Evolutionary conservation across 2,113 vertebrate genomes (phyloP).

Genomic region (Synchiropus splendidus): DNA sequence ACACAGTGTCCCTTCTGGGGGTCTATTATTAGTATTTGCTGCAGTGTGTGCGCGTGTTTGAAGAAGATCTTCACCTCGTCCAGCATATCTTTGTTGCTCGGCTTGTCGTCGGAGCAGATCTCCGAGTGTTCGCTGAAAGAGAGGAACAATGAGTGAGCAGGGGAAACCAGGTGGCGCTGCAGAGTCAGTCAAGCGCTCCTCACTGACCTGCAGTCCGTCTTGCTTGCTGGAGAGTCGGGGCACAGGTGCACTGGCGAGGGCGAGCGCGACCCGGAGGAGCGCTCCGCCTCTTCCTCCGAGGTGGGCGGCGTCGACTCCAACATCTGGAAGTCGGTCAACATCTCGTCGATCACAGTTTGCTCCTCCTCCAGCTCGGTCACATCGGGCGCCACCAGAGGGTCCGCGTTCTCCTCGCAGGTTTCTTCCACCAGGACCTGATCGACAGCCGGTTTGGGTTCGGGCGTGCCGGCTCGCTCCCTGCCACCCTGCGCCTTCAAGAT

Average conservation of each 20-base stretch:
- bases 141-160: not conserved
- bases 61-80: constrained; percentile 45
- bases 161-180: not conserved
- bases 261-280: constrained; percentile 40
- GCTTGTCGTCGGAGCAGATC: constrained; percentile 70
- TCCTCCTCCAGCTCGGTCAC: constrained; percentile 4
- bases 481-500: constrained; percentile 38
- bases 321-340: constrained; percentile 19
- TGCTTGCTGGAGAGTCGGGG: constrained; percentile 75
- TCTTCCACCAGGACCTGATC: constrained; percentile 9
- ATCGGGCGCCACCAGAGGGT: constrained; percentile 3
- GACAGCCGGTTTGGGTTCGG: constrained; percentile 11
- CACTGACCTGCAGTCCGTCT: constrained; percentile 77
- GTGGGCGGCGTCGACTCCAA: constrained; percentile 18
- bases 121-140: constrained; percentile 73
- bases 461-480: constrained; percentile 6
- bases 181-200: constrained; percentile 22
- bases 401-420: constrained; percentile 22
- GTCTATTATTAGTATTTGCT: too few relatives aligned
- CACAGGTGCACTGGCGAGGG: constrained; percentile 57
- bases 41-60: too few relatives aligned
- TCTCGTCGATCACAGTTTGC: not conserved
- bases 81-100: constrained; percentile 78
- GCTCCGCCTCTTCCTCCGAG: constrained; percentile 53
- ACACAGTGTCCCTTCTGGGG: not conserved